Conservation (phyloP, 1,140 invertebrate genomes). For the Eriosoma lanigerum region DNA sequence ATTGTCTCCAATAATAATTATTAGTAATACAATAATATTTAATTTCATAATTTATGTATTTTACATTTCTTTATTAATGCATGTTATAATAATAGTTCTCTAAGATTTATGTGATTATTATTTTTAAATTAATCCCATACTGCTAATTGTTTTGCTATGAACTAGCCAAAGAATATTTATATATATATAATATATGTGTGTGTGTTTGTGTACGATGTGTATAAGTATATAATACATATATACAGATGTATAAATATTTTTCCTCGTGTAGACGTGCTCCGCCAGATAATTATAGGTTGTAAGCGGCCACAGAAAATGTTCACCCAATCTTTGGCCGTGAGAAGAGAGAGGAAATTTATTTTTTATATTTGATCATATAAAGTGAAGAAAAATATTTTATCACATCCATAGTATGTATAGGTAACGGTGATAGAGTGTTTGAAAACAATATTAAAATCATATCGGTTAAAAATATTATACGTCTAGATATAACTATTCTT, state of each 20-base stretch:
- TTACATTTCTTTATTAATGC: constrained; percentile 12
- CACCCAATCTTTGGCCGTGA: constrained; percentile 52
- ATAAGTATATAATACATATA: not conserved
- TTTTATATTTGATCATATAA: constrained; percentile 43
- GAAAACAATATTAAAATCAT: constrained; percentile 20
- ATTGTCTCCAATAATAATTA: constrained; percentile 31
- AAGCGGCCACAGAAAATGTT: constrained; percentile 47
- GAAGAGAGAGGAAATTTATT: constrained; percentile 50
- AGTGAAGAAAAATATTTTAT: constrained; percentile 46
- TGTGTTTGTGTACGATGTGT: not conserved
- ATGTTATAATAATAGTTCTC: constrained; percentile 39
- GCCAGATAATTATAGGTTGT: constrained; percentile 50
- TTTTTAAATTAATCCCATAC: constrained; percentile 36
- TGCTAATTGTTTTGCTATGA: constrained; percentile 50
- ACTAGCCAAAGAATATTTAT: constrained; percentile 12
- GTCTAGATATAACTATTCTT: too few relatives aligned
- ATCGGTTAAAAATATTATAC: not conserved
- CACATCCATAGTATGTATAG: constrained; percentile 6
- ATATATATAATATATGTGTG: not conserved
- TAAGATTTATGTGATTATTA: constrained; percentile 34
- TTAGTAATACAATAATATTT: not conserved
- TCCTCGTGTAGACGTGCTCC: constrained; percentile 48
- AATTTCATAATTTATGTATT: constrained; percentile 5
- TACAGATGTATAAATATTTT: constrained; percentile 1
- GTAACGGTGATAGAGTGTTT: constrained; percentile 7